phyloP scores from a whole-genome alignment of 2,797 vertebrate genomes.

The Prunella strophiata region DNA sequence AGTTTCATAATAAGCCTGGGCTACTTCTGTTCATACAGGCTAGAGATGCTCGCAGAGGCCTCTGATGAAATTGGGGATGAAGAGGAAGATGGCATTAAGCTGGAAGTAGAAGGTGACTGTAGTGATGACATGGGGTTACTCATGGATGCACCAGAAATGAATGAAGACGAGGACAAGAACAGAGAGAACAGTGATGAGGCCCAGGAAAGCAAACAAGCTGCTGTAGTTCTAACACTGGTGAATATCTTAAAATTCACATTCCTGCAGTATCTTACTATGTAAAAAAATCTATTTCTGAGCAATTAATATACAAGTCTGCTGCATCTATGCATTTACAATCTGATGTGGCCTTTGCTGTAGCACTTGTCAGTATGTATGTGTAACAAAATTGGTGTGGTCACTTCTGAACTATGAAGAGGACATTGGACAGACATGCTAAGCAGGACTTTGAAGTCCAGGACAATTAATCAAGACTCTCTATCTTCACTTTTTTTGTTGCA shows the following conservation, averaged over 20 bases:
- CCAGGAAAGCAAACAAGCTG: background rate
- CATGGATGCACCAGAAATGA: background rate
- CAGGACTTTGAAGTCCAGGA: background rate
- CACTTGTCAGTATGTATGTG: background rate
- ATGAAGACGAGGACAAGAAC: constrained; percentile 5
- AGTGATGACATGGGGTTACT: background rate
- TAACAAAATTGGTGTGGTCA: background rate
- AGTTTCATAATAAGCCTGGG: background rate
- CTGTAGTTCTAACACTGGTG: constrained; percentile 70
- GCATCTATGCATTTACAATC: background rate
- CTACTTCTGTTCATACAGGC: constrained; percentile 63
- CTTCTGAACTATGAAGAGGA: background rate
- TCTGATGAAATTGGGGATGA: constrained; percentile 56
- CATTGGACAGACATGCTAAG: background rate
- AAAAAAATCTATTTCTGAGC: background rate
- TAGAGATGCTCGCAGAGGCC: constrained; percentile 71
- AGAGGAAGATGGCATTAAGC: constrained; percentile 37
- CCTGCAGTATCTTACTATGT: background rate
- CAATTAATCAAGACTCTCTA: background rate
- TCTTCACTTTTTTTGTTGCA: background rate
- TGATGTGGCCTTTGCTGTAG: background rate
- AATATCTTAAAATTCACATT: background rate
- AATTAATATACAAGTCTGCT: background rate
- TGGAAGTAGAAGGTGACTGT: background rate
- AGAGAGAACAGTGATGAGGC: background rate